Percentiles rank a stretch among this genome's conserved stretches.
Conservation (phyloP, 1,140 invertebrate genomes). For the Calephelis nemesis region DNA sequence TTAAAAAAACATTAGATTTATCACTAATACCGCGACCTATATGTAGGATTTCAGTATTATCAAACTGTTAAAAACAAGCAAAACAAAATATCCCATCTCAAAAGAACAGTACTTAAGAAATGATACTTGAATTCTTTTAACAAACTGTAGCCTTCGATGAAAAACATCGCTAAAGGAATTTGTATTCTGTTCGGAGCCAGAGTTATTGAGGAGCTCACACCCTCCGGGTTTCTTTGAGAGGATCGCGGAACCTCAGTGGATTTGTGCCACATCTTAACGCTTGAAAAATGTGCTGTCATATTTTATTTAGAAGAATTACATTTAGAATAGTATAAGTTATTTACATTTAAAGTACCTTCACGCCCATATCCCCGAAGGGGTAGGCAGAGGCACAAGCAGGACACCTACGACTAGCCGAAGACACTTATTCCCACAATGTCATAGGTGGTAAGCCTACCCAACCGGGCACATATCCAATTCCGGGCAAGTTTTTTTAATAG, state of each 20-base stretch:
- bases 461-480: no score
- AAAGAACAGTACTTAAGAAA: conserved; percentile 9
- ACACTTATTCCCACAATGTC: background rate
- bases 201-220: conserved; percentile 18
- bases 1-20: no score
- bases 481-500: no score
- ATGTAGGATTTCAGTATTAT: background rate
- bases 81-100: conserved; percentile 4
- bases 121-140: conserved; percentile 10
- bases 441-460: no score
- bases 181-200: conserved; percentile 18
- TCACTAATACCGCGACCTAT: no score
- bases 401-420: background rate
- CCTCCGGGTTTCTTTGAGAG: conserved; percentile 22
- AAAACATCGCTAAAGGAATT: conserved; percentile 20
- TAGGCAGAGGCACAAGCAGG: no score
- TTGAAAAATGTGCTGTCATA: conserved; percentile 9
- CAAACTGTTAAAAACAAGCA: background rate
- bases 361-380: no score
- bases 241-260: conserved; percentile 21
- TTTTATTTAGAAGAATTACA: conserved; percentile 1
- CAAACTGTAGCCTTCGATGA: conserved; percentile 7
- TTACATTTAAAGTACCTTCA: background rate
- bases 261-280: conserved; percentile 16
- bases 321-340: background rate